A percentile compares a stretch with the other conserved stretches of the same genome.
These are phyloP conservation scores for Geodia barretti DNA, from an alignment of 37 sponge, comb jelly and placozoan species.

Conservation along the genomic window DNA sequence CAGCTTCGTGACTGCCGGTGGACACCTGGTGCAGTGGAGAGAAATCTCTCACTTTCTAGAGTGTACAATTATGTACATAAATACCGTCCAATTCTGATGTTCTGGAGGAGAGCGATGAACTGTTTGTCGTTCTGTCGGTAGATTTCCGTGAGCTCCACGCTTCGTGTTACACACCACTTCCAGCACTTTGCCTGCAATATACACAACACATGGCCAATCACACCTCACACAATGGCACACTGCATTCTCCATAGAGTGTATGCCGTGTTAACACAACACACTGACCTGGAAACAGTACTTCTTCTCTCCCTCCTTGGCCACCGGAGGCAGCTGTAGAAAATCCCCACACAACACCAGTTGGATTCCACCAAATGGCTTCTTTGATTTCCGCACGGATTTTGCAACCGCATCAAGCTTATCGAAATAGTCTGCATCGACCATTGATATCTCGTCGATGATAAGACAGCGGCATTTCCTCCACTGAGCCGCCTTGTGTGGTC, in stretches of 20 bases:
- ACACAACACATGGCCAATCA: too few species aligned
- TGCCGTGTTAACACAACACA: background rate
- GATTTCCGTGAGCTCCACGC: conserved; percentile 66
- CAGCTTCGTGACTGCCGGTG: conserved; percentile 33
- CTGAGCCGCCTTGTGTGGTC: conserved; percentile 36
- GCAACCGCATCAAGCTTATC: conserved; percentile 89
- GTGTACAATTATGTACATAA: too few species aligned
- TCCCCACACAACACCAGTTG: conserved; percentile 91
- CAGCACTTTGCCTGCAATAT: conserved; percentile 82
- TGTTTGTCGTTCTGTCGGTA: conserved; percentile 76
- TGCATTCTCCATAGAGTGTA: background rate
- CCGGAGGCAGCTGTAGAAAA: conserved; percentile 89
- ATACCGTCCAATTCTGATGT: conserved; percentile 69
- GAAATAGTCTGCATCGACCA: conserved; percentile 87
- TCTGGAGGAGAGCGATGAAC: conserved; percentile 81
- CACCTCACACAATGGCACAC: background rate
- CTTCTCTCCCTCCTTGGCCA: conserved; percentile 52
- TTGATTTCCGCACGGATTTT: conserved; percentile 52
- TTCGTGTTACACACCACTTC: conserved; percentile 61
- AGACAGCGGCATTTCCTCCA: conserved; percentile 79
- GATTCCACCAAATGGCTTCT: conserved; percentile 87
- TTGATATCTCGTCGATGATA: conserved; percentile 89
- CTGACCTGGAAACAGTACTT: conserved; percentile 85
- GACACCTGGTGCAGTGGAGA: conserved; percentile 51
- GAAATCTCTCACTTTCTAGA: background rate